A percentile compares a stretch with the other conserved stretches of the same genome.
Conservation (phyloP, 1,140 invertebrate genomes). For the Ruditapes philippinarum region DNA sequence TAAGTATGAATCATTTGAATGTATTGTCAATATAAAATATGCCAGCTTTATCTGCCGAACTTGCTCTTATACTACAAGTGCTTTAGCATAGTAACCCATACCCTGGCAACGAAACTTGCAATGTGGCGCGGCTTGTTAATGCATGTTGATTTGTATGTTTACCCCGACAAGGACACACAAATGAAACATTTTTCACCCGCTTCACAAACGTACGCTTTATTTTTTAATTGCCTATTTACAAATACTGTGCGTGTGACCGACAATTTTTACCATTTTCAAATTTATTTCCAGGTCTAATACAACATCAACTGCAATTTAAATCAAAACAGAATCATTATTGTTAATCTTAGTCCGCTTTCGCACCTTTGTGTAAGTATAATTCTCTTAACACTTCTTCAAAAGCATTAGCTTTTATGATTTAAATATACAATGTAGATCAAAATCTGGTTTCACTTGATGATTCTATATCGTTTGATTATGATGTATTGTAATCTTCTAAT, state of each 20-base stretch:
- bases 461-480: too few species aligned
- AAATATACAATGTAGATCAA: too few species aligned
- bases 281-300: neutral
- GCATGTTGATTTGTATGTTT: constrained; percentile 43
- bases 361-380: neutral
- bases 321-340: neutral
- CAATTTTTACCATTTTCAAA: neutral
- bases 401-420: too few species aligned
- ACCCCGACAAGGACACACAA: neutral
- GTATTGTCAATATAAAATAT: too few species aligned
- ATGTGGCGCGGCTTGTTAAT: neutral
- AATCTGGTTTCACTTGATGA: too few species aligned
- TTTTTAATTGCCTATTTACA: neutral
- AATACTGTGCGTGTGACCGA: neutral
- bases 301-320: neutral
- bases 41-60: too few species aligned
- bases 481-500: too few species aligned
- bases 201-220: neutral
- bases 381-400: neutral
- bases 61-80: too few species aligned
- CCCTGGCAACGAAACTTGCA: neutral
- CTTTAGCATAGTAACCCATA: too few species aligned
- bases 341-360: neutral
- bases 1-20: too few species aligned
- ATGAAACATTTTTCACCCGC: neutral